Percentiles rank a stretch among this genome's conserved stretches.
phyloP scores from a whole-genome alignment of 92 coral and sea anemone species.

The Micromussa lordhowensis region DNA sequence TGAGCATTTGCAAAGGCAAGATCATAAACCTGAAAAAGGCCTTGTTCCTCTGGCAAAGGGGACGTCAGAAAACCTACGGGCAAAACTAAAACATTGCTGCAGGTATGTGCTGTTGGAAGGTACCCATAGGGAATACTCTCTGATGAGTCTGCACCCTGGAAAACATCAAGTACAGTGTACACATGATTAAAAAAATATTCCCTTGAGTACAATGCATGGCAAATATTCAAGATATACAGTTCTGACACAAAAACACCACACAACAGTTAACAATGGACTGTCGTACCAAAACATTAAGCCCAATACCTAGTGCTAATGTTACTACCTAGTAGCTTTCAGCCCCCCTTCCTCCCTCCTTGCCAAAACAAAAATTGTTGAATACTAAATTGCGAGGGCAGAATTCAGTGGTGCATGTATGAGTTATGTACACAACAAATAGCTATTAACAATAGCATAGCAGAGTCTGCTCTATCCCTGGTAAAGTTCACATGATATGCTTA shows the following conservation, averaged over 20 bases:
- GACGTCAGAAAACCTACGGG: constrained; percentile 53
- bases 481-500: too few species aligned
- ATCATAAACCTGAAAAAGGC: constrained; percentile 35
- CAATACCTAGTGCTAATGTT: not conserved
- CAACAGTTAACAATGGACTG: not conserved
- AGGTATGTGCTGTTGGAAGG: constrained; percentile 76
- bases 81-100: constrained; percentile 53
- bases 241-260: not conserved
- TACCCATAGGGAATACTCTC: not conserved
- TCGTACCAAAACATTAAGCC: not conserved
- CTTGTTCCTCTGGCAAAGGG: constrained; percentile 9
- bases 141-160: not conserved
- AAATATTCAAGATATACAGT: not conserved
- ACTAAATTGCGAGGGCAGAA: not conserved
- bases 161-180: not conserved
- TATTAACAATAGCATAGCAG: too few species aligned
- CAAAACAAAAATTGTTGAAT: not conserved
- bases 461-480: too few species aligned
- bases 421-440: too few species aligned
- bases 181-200: not conserved
- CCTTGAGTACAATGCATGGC: constrained; percentile 4
- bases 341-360: not conserved
- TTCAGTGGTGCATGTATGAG: too few species aligned
- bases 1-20: constrained; percentile 63
- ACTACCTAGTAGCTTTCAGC: not conserved